Percentiles rank a stretch among this genome's conserved stretches.
These are phyloP conservation scores for Hystrix cristata DNA, from an alignment of 2,113 vertebrate species.

Conservation along the genomic window DNA sequence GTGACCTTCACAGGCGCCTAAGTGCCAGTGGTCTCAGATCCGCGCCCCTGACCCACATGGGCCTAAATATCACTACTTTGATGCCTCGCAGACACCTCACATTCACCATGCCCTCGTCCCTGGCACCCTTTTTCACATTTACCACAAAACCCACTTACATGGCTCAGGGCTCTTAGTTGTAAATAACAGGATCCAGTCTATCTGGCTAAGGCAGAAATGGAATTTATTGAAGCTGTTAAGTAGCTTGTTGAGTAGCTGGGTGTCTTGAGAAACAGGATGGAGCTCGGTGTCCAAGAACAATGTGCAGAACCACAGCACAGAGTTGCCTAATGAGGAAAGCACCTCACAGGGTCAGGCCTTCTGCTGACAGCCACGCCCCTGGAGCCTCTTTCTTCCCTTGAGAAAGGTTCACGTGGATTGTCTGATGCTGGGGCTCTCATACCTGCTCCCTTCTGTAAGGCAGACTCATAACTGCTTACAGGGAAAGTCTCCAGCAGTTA, in stretches of 20 bases:
- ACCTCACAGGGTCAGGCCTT: not conserved
- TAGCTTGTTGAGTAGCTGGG: not conserved
- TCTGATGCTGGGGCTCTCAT: accelerated
- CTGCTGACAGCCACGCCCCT: not conserved
- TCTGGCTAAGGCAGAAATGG: not conserved
- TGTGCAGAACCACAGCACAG: not conserved
- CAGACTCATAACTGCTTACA: not conserved
- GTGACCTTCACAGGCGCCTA: not conserved
- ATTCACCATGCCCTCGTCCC: not conserved
- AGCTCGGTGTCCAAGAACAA: not conserved
- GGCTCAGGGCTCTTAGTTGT: not conserved
- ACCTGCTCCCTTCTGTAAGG: not conserved
- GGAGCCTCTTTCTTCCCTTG: not conserved
- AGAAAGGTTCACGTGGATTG: accelerated
- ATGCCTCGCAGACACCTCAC: not conserved
- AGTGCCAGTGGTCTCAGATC: not conserved
- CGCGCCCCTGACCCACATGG: not conserved
- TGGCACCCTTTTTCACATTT: not conserved
- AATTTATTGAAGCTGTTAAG: slow-evolving; percentile 20
- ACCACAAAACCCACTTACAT: not conserved
- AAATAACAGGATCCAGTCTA: not conserved
- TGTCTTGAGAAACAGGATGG: slow-evolving; percentile 45
- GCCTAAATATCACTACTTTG: not conserved
- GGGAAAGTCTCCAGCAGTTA: not conserved
- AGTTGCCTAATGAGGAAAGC: not conserved